These are phyloP conservation scores for Nomada lathburiana DNA, from an alignment of 2,888 invertebrate genomes.

Conservation along the genomic window DNA sequence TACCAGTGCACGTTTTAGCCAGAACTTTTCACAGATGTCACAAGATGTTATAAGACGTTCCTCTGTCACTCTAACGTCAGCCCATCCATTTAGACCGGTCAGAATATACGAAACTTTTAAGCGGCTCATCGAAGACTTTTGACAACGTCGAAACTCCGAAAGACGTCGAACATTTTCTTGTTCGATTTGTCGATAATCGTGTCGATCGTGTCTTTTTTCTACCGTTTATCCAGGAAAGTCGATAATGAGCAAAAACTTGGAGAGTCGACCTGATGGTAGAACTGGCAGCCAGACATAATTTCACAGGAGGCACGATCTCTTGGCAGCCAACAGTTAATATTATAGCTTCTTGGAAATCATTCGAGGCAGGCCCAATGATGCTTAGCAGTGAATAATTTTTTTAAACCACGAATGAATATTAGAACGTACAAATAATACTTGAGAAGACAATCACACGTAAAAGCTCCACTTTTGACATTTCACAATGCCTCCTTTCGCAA, in stretches of 20 bases:
- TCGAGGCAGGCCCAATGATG: not conserved
- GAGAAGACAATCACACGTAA: no score
- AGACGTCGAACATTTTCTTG: not conserved
- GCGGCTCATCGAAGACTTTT: constrained; percentile 2
- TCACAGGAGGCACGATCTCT: not conserved
- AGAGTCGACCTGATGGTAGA: constrained; percentile 9
- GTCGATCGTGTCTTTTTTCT: constrained; percentile 18
- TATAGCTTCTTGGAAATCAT: not conserved
- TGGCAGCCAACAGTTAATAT: constrained; percentile 21
- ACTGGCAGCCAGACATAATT: constrained; percentile 20
- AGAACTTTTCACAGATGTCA: not conserved
- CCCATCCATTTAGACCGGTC: constrained; percentile 21
- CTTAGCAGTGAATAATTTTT: no score
- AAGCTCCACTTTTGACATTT: not conserved
- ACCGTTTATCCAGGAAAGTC: not conserved
- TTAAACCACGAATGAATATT: no score
- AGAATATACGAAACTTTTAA: constrained; percentile 39
- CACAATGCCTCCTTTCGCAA: not conserved
- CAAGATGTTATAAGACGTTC: not conserved
- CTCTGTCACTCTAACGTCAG: constrained; percentile 15
- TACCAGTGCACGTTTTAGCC: no score
- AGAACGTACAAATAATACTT: no score
- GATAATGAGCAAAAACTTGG: constrained; percentile 16
- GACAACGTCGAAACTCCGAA: constrained; percentile 8
- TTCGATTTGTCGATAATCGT: constrained; percentile 20